phyloP scores from a whole-genome alignment of 2,113 vertebrate genomes.

The Ceyx cyanopectus region DNA sequence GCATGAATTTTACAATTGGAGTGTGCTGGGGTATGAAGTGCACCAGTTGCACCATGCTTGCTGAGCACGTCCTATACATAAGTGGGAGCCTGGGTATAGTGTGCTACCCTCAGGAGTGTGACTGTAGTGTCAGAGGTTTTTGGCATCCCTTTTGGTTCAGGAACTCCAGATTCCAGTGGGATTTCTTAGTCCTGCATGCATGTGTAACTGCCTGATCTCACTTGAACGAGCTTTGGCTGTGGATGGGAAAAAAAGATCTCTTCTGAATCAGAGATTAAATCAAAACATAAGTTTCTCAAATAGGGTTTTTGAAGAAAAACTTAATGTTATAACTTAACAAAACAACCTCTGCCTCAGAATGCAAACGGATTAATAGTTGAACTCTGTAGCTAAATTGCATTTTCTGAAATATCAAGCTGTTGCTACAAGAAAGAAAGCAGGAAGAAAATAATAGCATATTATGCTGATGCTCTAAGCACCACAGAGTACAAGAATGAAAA shows the following conservation, averaged over 20 bases:
- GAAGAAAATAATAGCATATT: background rate
- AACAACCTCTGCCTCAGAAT: background rate
- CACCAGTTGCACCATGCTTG: accelerated
- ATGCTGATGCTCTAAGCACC: background rate
- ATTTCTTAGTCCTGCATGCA: background rate
- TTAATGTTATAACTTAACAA: background rate
- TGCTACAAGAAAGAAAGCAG: background rate
- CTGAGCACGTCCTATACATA: accelerated
- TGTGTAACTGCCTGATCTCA: background rate
- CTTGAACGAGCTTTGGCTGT: background rate
- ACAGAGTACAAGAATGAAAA: constrained; percentile 17
- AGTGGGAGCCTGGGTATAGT: background rate
- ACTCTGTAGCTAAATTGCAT: background rate
- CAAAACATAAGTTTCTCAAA: background rate
- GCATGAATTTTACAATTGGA: background rate
- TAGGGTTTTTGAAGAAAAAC: background rate
- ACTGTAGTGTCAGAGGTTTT: background rate
- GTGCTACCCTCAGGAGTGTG: background rate
- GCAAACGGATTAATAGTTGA: background rate
- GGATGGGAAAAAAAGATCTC: background rate
- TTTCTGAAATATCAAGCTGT: background rate
- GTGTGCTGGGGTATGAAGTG: accelerated
- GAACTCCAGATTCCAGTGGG: background rate
- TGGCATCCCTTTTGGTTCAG: accelerated
- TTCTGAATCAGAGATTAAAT: background rate